Base-by-base conservation (phyloP, 2,113 vertebrate genomes). In the Hassar affinis region DNA sequence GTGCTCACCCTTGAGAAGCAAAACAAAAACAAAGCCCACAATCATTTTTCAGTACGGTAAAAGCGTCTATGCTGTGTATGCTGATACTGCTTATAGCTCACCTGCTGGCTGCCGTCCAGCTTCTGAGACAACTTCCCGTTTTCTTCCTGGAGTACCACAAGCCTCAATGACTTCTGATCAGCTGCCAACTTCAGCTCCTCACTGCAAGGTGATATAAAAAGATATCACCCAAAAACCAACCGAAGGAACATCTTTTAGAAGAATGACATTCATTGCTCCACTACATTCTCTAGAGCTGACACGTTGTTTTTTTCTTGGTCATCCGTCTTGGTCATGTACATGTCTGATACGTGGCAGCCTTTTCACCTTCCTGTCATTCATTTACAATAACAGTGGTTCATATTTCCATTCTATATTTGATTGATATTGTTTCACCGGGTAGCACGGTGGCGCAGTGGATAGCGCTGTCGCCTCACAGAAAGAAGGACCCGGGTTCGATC, bases 171-270 rank as follows among this genome's bases (percentile, higher is more conserved):
- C 93, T 95, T 96, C 91, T 96, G 95, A 91, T 94, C 95, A 47
- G 95, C 94, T 86, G 93, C 93, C 94, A 96, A 94, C 93, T 95
- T 97, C 88, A 98, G 94, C 89, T 94, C 95, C 91, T 97, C 96
- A 87, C 97, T 98, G 95, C 15, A 88, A 92, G 71, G 11, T 30
- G 8, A 33, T n/a, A n/a, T n/a, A n/a, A n/a, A n/a, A n/a, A n/a
- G n/a, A n/a, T n/a, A n/a, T n/a, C n/a, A n/a, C n/a, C n/a, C n/a
- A n/a, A n/a, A n/a, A n/a, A n/a, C 18, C 20, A 42, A 42, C 9
- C 22, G 35, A 68, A 38, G 1, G 33, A 38, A 38, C 1, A 18
- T 35, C 1, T 20, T 38, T 18, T 68, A 7, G 8, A 38, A 38
- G 17, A 38, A 20, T 20, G 17, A 20, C 8, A 17, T 25, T 42